These are phyloP conservation scores for Punctoribates punctum DNA, from an alignment of 2,888 invertebrate genomes.

Conservation along the genomic window DNA sequence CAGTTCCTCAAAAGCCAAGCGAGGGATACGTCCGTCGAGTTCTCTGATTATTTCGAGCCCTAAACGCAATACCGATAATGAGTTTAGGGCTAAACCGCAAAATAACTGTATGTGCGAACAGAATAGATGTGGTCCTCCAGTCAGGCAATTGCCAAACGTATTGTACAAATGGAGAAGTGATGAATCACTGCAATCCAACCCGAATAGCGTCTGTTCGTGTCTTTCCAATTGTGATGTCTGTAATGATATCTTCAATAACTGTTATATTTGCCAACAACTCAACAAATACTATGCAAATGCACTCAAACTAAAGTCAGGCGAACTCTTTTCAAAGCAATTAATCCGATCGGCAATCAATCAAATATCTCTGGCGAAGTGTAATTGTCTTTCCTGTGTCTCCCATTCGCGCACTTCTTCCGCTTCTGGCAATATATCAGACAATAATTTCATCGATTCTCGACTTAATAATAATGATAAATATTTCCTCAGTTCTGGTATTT, in stretches of 20 bases:
- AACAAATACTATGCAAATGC: conserved; percentile 26
- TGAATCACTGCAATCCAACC: conserved; percentile 21
- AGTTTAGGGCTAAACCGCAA: neutral
- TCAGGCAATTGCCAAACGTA: neutral
- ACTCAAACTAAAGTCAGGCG: conserved; percentile 10
- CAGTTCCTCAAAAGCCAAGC: conserved; percentile 2
- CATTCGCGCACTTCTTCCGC: neutral
- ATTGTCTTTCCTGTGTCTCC: conserved; percentile 28
- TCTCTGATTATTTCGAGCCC: conserved; percentile 2
- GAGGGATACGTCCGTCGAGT: neutral
- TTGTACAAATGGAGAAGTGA: conserved; percentile 15
- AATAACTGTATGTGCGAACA: conserved; percentile 15
- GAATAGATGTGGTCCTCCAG: neutral
- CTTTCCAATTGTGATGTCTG: conserved; percentile 13
- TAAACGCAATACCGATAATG: neutral
- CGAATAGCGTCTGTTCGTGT: conserved; percentile 28
- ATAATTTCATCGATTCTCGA: neutral
- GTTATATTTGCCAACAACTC: conserved; percentile 20
- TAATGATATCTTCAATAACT: conserved; percentile 26
- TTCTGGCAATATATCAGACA: neutral
- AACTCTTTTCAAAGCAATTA: neutral
- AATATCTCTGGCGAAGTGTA: conserved; percentile 22
- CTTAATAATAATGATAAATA: too few species aligned
- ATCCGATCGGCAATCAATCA: conserved; percentile 13
- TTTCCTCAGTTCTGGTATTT: too few species aligned